phyloP scores from a whole-genome alignment of 2,797 vertebrate genomes.

The Aulostomus chinensis region DNA sequence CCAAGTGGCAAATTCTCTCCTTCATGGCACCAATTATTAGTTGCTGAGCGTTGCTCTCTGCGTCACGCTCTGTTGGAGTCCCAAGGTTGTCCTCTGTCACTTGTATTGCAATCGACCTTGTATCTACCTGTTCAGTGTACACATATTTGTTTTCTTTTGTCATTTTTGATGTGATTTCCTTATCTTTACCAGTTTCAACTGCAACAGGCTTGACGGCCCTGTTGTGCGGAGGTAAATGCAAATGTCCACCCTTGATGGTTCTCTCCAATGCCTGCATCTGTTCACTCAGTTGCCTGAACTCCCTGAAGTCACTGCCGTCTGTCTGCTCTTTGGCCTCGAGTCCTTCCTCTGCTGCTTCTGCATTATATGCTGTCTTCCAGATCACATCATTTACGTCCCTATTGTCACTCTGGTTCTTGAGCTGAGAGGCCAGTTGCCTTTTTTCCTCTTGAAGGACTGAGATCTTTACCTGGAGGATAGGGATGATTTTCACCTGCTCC shows the following conservation, averaged over 20 bases:
- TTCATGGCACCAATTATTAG: slow-evolving; percentile 87
- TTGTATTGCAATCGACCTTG: slow-evolving; percentile 75
- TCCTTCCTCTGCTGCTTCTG: slow-evolving; percentile 71
- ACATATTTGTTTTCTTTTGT: slow-evolving; percentile 68
- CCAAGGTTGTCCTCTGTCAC: slow-evolving; percentile 88
- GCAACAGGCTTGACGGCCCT: slow-evolving; percentile 73
- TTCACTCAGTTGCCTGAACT: slow-evolving; percentile 86
- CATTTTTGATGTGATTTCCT: slow-evolving; percentile 55
- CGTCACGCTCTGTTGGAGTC: slow-evolving; percentile 80
- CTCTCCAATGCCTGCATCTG: slow-evolving; percentile 90
- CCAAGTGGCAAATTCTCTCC: slow-evolving; percentile 87
- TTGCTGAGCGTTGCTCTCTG: slow-evolving; percentile 88
- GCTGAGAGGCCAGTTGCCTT: slow-evolving; percentile 85
- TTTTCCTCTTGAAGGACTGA: slow-evolving; percentile 96
- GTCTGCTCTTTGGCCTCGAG: slow-evolving; percentile 70
- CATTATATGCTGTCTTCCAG: slow-evolving; percentile 81
- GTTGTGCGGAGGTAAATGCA: slow-evolving; percentile 33
- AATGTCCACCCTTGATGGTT: too few species aligned
- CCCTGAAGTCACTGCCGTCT: slow-evolving; percentile 75
- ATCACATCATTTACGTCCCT: slow-evolving; percentile 61
- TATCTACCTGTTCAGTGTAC: slow-evolving; percentile 70
- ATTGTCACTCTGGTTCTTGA: slow-evolving; percentile 79
- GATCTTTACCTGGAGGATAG: slow-evolving; percentile 95
- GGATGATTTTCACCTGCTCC: slow-evolving; percentile 94
- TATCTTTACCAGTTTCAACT: slow-evolving; percentile 73